Evolutionary conservation across 2,797 vertebrate species (phyloP), one percentile per base, ranked within the genome.

Genomic region (Miichthys miiuy): DNA sequence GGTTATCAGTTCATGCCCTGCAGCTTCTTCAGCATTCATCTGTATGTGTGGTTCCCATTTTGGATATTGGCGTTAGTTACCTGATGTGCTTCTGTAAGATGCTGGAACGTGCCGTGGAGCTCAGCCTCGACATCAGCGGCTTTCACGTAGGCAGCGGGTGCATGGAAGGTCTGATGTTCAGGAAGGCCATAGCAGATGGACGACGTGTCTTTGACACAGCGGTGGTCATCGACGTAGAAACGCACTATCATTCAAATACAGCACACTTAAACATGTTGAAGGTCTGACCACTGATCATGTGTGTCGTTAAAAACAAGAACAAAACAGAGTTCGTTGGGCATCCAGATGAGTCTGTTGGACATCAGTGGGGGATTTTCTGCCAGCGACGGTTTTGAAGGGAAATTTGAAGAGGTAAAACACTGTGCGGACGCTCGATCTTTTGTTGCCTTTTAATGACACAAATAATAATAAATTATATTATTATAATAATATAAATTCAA

Each of bases 301-400:
- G 38, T 41, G 7, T 41, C 2, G 8, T 41, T 41, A 41, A 8
- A 41, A 8, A 41, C 38, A 41, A 25, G 25, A 25, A 25, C 25
- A 25, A 25, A 25, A 25, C 65, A 83, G 83, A 74, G 30, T 25
- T 0, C 94, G n/a, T 82, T 95, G 85, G 96, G 95, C 2, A 88
- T 95, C 83, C 88, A 5, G 3, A 96, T 97, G 95, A 88, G 55
- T 46, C 85, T 96, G 60, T 77, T 96, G 90, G 95, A 96, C 85
- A 93, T 96, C 2, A 94, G 95, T 0, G 96, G 96, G 0, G 94
- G 95, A 2, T 95, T 96, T 62, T 92, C 95, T 0, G 92, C 91
- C 54, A 80, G 77, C 0, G 90, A 94, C 46, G 91, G 92, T 16
- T 16, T 78, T 51, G 85, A 84, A 89, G 80, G 89, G 48, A 81